Percentiles rank a stretch among this genome's conserved stretches.
Conservation (phyloP, 2,797 vertebrate genomes). For the Hoplostethus mediterraneus region DNA sequence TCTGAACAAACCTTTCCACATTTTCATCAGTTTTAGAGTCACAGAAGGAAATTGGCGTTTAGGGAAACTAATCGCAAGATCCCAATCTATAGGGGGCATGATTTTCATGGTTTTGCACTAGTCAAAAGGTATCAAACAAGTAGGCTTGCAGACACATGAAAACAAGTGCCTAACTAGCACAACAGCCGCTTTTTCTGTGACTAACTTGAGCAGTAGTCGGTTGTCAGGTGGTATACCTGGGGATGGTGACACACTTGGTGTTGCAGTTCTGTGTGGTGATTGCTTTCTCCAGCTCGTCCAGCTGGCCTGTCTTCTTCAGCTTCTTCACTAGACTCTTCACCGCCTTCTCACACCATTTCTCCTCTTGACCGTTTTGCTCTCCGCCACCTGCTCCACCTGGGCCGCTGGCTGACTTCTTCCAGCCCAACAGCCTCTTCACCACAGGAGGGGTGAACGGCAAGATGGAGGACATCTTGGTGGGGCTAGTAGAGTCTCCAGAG, state of each 20-base stretch:
- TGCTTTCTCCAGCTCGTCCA: conserved; percentile 98
- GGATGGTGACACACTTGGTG: conserved; percentile 99
- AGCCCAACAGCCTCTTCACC: conserved; percentile 96
- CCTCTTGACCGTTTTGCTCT: conserved; percentile 97
- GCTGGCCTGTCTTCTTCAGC: conserved; percentile 97
- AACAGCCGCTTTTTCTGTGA: neutral
- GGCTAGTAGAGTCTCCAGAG: conserved; percentile 63
- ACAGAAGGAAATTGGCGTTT: neutral
- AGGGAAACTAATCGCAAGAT: conserved; percentile 1
- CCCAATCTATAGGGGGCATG: neutral
- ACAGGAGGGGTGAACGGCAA: conserved; percentile 98
- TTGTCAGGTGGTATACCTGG: conserved; percentile 86
- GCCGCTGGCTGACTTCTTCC: conserved; percentile 94
- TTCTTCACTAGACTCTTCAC: conserved; percentile 99
- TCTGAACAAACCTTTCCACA: neutral
- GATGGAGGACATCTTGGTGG: conserved; percentile 94
- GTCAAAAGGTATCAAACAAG: neutral
- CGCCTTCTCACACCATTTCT: conserved; percentile 99
- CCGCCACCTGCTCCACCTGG: conserved; percentile 91
- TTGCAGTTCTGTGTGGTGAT: conserved; percentile 98
- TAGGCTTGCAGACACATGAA: neutral
- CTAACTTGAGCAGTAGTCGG: neutral
- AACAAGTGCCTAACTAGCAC: conserved; percentile 2
- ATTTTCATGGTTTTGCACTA: neutral
- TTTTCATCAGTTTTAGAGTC: neutral